Evolutionary conservation across 2,113 vertebrate species (phyloP).

Genomic region (Caranx melampygus): DNA sequence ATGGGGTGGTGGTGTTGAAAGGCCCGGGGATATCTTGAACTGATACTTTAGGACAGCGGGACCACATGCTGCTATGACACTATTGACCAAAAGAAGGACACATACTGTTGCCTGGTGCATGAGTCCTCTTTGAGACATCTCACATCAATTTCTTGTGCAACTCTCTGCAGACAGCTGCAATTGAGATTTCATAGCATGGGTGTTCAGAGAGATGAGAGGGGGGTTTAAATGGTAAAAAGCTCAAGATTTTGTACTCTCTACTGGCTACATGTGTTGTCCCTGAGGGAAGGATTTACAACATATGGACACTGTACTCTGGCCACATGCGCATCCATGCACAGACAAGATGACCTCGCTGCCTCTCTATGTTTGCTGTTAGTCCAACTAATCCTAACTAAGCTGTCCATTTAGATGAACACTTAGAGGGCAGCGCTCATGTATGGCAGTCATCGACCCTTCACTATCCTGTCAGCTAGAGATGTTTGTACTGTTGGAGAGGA

Average conservation of each 20-base stretch:
- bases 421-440: conserved; percentile 31
- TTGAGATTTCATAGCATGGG: not conserved
- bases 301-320: conserved; percentile 76
- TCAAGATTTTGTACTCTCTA: not conserved
- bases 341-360: conserved; percentile 64
- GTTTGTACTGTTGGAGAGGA: conserved; percentile 47
- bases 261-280: conserved; percentile 35
- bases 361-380: conserved; percentile 68
- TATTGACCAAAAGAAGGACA: conserved; percentile 27
- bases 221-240: not conserved
- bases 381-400: conserved; percentile 78
- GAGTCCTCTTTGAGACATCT: not conserved
- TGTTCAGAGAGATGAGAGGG: not conserved
- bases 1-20: conserved; percentile 43
- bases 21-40: conserved; percentile 32
- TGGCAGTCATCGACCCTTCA: conserved; percentile 26
- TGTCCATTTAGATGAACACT: conserved; percentile 74
- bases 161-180: not conserved
- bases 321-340: conserved; percentile 70
- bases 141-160: not conserved
- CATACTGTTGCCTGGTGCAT: conserved; percentile 13
- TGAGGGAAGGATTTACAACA: conserved; percentile 69
- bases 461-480: conserved; percentile 31
- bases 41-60: conserved; percentile 49
- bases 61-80: conserved; percentile 55